Percentiles rank a stretch among this genome's conserved stretches.
These are phyloP conservation scores for Danio choprae DNA, from an alignment of 2,797 vertebrate genomes.

Conservation along the genomic window DNA sequence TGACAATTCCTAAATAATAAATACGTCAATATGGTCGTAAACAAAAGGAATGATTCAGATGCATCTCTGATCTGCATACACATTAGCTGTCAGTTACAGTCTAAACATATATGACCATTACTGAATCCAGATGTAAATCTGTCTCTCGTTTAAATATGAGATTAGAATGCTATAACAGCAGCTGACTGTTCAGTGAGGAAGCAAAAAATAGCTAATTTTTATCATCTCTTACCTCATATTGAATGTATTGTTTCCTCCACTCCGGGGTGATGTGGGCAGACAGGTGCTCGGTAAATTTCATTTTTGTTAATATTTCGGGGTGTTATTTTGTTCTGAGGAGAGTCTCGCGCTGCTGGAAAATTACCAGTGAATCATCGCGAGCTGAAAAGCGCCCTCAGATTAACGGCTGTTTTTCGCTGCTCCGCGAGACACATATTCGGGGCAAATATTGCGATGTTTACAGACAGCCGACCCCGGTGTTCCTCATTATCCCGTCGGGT, in stretches of 20 bases:
- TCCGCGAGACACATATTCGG: constrained; percentile 25
- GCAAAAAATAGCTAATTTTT: background rate
- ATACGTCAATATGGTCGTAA: background rate
- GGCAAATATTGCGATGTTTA: background rate
- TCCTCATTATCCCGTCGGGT: constrained; percentile 1
- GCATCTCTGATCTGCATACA: background rate
- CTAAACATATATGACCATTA: background rate
- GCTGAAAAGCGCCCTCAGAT: constrained; percentile 22
- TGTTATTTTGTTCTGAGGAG: constrained; percentile 17
- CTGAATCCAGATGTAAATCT: background rate
- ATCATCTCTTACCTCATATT: constrained; percentile 89
- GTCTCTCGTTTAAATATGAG: background rate
- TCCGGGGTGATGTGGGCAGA: constrained; percentile 98
- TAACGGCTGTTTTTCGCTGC: constrained; percentile 42
- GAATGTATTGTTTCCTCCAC: constrained; percentile 98
- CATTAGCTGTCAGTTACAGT: constrained; percentile 5
- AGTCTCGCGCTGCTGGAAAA: constrained; percentile 38
- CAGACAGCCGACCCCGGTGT: background rate
- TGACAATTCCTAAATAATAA: background rate
- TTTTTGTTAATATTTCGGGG: constrained; percentile 70
- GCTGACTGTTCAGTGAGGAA: background rate
- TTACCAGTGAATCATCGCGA: constrained; percentile 50
- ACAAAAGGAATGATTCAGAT: constrained; percentile 17
- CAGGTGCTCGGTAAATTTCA: constrained; percentile 99
- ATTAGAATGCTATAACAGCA: background rate